These are phyloP conservation scores for Spondyliosoma cantharus DNA, from an alignment of 2,797 vertebrate genomes.

Conservation along the genomic window DNA sequence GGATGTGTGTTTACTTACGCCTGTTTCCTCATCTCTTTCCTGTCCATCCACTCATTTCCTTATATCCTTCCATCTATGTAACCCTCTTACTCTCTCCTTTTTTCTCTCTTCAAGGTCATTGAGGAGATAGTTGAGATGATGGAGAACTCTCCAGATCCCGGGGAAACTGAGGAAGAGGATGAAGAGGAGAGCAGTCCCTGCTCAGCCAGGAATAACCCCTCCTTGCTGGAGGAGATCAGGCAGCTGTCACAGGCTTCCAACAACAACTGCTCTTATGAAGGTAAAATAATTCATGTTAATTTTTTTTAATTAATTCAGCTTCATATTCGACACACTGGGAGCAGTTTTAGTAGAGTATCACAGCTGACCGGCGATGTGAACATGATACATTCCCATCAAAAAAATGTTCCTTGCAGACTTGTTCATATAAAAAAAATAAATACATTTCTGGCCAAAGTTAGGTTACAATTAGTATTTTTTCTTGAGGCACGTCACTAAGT, in stretches of 20 bases:
- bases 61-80: not conserved
- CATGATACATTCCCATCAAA: not conserved
- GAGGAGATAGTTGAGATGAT: conserved; percentile 98
- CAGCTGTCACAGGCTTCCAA: conserved; percentile 90
- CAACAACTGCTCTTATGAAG: conserved; percentile 93
- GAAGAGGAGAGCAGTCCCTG: conserved; percentile 87
- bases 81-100: not conserved
- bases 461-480: not conserved
- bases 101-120: conserved; percentile 85
- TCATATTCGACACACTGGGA: not conserved
- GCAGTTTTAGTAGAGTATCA: not conserved
- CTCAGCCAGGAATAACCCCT: conserved; percentile 85
- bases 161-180: conserved; percentile 89
- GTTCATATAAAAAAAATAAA: too few relatives aligned
- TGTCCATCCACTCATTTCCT: not conserved
- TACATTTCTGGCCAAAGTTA: not conserved
- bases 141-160: conserved; percentile 95
- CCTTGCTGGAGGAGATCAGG: conserved; percentile 91
- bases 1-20: conserved; percentile 15
- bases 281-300: conserved; percentile 64
- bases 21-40: conserved; percentile 9
- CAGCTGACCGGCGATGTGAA: not conserved
- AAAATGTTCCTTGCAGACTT: not conserved
- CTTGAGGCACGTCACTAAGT: conserved; percentile 3
- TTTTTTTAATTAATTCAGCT: not conserved